These are phyloP conservation scores for Cyanoramphus novaezelandiae DNA, from an alignment of 2,113 vertebrate species.

Conservation along the genomic window DNA sequence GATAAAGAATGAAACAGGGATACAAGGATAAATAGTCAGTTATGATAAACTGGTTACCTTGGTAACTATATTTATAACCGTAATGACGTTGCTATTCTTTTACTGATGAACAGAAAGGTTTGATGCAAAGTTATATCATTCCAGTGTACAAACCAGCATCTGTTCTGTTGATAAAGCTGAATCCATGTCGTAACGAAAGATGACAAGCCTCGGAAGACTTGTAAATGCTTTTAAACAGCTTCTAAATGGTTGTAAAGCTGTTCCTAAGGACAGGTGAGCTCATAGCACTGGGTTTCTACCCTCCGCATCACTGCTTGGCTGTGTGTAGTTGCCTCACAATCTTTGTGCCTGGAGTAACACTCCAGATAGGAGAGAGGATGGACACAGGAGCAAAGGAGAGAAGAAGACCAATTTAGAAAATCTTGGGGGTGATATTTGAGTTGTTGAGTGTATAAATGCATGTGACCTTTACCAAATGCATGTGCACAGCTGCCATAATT, in stretches of 20 bases:
- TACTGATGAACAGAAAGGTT: constrained; percentile 61
- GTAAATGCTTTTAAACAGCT: not conserved
- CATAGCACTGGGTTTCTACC: not conserved
- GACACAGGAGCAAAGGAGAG: not conserved
- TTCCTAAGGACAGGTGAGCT: not conserved
- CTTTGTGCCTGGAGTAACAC: not conserved
- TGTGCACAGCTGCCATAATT: not conserved
- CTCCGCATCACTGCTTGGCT: not conserved
- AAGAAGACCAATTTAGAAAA: not conserved
- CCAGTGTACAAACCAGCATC: not conserved
- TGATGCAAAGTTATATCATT: constrained; percentile 45
- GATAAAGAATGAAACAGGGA: constrained; percentile 24
- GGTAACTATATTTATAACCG: constrained; percentile 70
- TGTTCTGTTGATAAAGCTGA: constrained; percentile 36
- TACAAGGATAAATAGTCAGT: constrained; percentile 48
- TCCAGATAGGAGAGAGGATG: rapidly evolving
- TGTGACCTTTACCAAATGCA: not conserved
- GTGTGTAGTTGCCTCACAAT: not conserved
- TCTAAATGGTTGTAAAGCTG: not conserved
- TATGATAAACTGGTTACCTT: constrained; percentile 70
- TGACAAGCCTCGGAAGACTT: not conserved
- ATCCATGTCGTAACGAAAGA: not conserved
- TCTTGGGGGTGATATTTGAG: not conserved
- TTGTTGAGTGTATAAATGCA: not conserved
- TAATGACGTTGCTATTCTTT: constrained; percentile 52